Percentiles rank a stretch among this genome's conserved stretches.
phyloP scores from a whole-genome alignment of 2,888 invertebrate species.

The Stenurella melanura region DNA sequence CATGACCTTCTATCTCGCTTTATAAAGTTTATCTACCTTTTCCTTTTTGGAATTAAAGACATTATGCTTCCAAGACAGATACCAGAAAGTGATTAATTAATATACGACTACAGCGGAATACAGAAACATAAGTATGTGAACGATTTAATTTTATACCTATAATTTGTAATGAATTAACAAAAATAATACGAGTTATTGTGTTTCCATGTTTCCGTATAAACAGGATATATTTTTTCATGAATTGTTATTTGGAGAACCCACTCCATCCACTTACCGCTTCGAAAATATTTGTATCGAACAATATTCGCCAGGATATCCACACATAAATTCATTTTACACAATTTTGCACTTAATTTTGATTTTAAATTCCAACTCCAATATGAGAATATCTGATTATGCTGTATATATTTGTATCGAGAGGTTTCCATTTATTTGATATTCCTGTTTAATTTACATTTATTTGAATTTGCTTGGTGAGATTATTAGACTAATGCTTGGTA shows the following conservation, averaged over 20 bases:
- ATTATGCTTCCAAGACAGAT: too few relatives aligned
- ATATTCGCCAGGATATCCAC: neutral
- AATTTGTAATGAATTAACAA: neutral
- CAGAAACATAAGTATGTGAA: too few relatives aligned
- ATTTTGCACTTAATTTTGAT: slow-evolving; percentile 28
- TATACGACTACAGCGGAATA: too few relatives aligned
- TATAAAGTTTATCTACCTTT: too few relatives aligned
- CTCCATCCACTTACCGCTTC: neutral
- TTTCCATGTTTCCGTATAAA: neutral
- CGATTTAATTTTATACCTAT: neutral
- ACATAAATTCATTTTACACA: slow-evolving; percentile 32
- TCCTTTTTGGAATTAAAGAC: too few relatives aligned
- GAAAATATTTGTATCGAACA: slow-evolving; percentile 1
- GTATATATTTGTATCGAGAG: slow-evolving; percentile 11
- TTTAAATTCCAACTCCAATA: neutral
- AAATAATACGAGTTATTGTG: neutral
- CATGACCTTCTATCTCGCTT: too few relatives aligned
- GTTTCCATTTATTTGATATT: slow-evolving; percentile 13
- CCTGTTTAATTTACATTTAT: slow-evolving; percentile 33
- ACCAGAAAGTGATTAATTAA: too few relatives aligned
- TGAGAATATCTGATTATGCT: slow-evolving; percentile 7
- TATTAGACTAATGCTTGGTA: slow-evolving; percentile 1
- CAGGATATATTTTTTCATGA: neutral
- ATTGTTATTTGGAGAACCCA: neutral
- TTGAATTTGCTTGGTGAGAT: slow-evolving; percentile 14